Conservation (phyloP, 92 coral and sea anemone species). For the Palythoa caribaeorum region DNA sequence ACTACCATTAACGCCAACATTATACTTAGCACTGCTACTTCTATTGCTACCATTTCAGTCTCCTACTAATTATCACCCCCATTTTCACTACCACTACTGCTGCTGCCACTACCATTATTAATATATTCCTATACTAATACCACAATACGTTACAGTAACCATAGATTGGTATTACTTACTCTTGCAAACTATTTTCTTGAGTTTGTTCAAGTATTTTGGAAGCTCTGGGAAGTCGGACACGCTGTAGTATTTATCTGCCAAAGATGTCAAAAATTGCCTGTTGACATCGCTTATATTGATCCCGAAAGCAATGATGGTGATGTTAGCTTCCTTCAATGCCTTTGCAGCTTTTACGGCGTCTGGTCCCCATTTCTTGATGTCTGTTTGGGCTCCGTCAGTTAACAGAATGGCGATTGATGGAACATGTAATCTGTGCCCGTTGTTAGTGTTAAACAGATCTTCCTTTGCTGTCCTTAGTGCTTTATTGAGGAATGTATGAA, state of each 20-base stretch:
- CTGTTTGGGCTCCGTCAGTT: not conserved
- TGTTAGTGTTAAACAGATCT: not conserved
- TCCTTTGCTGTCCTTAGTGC: not conserved
- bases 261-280: not conserved
- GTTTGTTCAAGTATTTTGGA: not conserved
- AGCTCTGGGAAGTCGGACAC: not conserved
- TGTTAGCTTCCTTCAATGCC: not conserved
- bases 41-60: too few relatives aligned
- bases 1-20: too few relatives aligned
- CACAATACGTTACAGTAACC: too few relatives aligned
- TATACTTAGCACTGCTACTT: too few relatives aligned
- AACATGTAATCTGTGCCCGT: not conserved
- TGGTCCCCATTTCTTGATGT: not conserved
- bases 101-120: too few relatives aligned
- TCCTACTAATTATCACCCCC: too few relatives aligned
- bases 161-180: not conserved
- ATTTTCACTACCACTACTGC: too few relatives aligned
- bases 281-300: not conserved
- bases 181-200: not conserved
- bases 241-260: not conserved
- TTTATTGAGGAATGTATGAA: not conserved
- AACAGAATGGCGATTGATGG: not conserved
- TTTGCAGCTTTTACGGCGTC: not conserved
- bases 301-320: constrained; percentile 9
- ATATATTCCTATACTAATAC: too few relatives aligned